phyloP scores from a whole-genome alignment of 64 coral and sea anemone genomes.

The Montipora sp. region DNA sequence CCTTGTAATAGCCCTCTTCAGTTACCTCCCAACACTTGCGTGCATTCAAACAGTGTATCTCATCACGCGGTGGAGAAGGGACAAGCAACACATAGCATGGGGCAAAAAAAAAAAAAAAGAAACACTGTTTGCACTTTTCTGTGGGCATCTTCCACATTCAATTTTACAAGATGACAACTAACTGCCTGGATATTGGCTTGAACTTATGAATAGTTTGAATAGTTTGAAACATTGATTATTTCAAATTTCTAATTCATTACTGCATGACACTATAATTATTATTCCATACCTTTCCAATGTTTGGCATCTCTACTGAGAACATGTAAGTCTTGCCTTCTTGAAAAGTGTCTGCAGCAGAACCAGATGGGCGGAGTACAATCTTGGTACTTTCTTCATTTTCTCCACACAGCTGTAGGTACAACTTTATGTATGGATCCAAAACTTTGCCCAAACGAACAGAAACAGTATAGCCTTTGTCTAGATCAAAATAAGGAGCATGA shows the following conservation, averaged over 20 bases:
- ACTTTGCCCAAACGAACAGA: constrained; percentile 87
- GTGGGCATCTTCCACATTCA: no score
- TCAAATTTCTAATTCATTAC: no score
- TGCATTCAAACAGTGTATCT: no score
- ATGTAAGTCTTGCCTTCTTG: constrained; percentile 96
- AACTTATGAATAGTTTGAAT: not conserved
- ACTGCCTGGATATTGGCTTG: no score
- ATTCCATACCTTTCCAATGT: constrained; percentile 81
- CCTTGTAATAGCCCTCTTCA: no score
- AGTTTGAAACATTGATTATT: not conserved
- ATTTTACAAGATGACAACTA: no score
- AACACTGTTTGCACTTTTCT: no score
- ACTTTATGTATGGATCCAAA: constrained; percentile 76
- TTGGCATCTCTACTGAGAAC: constrained; percentile 95
- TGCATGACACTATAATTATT: not conserved
- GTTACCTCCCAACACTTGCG: no score
- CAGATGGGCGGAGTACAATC: constrained; percentile 90
- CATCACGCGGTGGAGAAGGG: no score
- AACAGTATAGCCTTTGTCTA: constrained; percentile 88
- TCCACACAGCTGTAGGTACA: constrained; percentile 85
- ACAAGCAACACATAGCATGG: no score
- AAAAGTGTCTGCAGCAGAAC: constrained; percentile 75
- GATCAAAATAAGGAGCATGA: not conserved
- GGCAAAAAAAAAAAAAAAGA: no score
- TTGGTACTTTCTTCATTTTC: constrained; percentile 92